Evolutionary conservation across 2,888 invertebrate species (phyloP).

Genomic region (Cordilura impudica): DNA sequence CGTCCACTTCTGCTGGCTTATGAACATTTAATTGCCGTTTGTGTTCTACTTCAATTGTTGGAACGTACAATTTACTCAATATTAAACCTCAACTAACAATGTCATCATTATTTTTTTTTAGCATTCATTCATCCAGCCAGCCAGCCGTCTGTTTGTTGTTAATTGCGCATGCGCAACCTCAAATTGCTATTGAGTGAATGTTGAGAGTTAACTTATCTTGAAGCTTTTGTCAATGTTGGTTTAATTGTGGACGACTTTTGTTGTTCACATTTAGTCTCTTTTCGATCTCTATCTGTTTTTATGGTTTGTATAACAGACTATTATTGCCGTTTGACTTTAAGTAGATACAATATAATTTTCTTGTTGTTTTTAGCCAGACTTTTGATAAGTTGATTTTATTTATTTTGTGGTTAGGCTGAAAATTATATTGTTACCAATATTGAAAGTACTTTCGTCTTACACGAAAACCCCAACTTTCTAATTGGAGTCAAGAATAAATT

Average conservation of each 20-base stretch:
- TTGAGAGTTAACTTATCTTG: neutral
- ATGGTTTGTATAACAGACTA: neutral
- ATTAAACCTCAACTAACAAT: conserved; percentile 59
- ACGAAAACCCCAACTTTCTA: conserved; percentile 7
- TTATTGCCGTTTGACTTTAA: conserved; percentile 16
- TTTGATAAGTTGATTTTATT: conserved; percentile 40
- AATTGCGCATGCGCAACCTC: conserved; percentile 52
- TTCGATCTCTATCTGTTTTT: neutral
- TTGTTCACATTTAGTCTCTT: conserved; percentile 22
- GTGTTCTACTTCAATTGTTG: conserved; percentile 57
- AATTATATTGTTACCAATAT: conserved; percentile 12
- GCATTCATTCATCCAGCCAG: conserved; percentile 16
- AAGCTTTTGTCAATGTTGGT: conserved; percentile 34
- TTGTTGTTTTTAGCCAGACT: conserved; percentile 14
- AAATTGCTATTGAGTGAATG: conserved; percentile 42
- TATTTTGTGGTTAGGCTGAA: conserved; percentile 32
- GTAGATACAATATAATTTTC: neutral
- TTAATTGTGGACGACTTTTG: neutral
- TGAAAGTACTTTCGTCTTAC: neutral
- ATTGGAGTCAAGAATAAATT: neutral
- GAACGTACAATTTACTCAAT: conserved; percentile 11
- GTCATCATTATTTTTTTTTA: conserved; percentile 56
- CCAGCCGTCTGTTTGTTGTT: neutral
- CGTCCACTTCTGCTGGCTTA: conserved; percentile 20
- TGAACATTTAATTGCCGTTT: conserved; percentile 52